A percentile compares a stretch with the other conserved stretches of the same genome.
Conservation (phyloP, 2,113 vertebrate genomes). For the Alosa alosa region DNA sequence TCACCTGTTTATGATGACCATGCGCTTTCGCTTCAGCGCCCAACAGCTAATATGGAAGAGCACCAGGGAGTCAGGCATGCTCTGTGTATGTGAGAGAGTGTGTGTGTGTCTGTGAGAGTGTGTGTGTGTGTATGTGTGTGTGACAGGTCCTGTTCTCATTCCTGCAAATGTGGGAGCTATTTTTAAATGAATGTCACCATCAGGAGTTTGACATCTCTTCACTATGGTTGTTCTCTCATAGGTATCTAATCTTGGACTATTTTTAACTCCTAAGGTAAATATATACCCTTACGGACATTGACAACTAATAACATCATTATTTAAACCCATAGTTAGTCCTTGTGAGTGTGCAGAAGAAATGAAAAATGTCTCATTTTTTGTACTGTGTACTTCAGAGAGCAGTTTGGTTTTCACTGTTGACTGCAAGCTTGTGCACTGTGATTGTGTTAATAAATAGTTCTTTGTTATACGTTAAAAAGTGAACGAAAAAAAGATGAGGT, state of each 20-base stretch:
- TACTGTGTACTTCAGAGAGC: slow-evolving; percentile 64
- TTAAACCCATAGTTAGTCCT: background rate
- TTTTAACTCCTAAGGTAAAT: background rate
- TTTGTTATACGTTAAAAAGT: slow-evolving; percentile 90
- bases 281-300: background rate
- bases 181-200: background rate
- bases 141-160: background rate
- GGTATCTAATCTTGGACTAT: background rate
- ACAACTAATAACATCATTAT: background rate
- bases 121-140: background rate
- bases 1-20: background rate
- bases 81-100: background rate
- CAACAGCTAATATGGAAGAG: background rate
- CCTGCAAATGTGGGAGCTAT: too few species aligned
- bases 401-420: slow-evolving; percentile 77
- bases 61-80: background rate
- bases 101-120: background rate
- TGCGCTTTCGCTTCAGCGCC: background rate
- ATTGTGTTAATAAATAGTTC: slow-evolving; percentile 87
- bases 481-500: background rate
- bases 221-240: background rate
- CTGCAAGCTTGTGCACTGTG: slow-evolving; percentile 98
- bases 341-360: slow-evolving; percentile 21
- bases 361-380: slow-evolving; percentile 48
- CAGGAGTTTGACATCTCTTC: background rate